Conservation (phyloP, 2,113 vertebrate species). For the Oxyruncus cristatus region DNA sequence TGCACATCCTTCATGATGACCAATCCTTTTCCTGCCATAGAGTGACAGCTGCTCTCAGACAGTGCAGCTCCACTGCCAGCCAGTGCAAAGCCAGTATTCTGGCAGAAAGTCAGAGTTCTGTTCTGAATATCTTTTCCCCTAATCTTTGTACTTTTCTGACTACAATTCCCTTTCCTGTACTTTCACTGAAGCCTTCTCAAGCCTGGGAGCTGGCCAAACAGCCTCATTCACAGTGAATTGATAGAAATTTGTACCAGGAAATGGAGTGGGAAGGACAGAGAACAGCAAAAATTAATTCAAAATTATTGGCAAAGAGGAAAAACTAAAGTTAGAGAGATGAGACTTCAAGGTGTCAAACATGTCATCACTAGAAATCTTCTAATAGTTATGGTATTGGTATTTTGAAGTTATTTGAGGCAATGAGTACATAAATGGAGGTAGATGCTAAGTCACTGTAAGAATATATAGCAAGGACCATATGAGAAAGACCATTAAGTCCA, state of each 20-base stretch:
- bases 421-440: neutral
- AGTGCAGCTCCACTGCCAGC: neutral
- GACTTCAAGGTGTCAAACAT: neutral
- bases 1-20: neutral
- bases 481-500: neutral
- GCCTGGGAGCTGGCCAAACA: neutral
- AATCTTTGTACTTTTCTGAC: neutral
- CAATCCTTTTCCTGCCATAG: neutral
- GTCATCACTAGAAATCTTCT: neutral
- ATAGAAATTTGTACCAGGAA: neutral
- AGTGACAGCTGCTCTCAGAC: neutral
- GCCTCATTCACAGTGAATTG: neutral
- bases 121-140: neutral
- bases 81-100: neutral
- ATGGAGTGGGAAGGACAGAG: neutral
- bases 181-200: neutral
- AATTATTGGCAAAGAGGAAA: neutral
- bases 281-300: neutral
- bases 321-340: neutral
- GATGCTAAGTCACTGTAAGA: neutral
- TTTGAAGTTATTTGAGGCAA: neutral
- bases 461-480: neutral
- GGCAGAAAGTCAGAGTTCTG: neutral
- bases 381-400: neutral
- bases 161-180: neutral